Conservation (phyloP, 2,113 vertebrate species). For the Colinus virginianus region DNA sequence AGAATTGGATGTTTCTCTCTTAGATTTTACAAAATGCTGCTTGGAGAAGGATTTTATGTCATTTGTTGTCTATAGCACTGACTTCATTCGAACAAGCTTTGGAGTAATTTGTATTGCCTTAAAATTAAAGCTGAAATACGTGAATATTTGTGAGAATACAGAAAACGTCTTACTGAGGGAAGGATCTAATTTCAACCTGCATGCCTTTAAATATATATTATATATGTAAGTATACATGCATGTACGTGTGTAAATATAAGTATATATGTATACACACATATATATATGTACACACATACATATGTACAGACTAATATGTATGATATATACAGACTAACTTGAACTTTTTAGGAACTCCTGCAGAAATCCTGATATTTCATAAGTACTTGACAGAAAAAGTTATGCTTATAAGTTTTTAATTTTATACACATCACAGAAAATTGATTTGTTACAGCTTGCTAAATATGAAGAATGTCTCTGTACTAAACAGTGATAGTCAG, state of each 20-base stretch:
- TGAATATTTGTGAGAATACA: rapidly evolving
- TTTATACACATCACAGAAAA: not conserved
- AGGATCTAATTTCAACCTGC: not conserved
- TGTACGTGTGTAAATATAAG: no score
- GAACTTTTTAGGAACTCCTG: not conserved
- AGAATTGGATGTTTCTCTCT: not conserved
- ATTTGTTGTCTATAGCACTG: not conserved
- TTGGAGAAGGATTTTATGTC: not conserved
- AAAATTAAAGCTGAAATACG: not conserved
- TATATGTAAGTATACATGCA: no score
- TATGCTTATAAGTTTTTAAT: not conserved
- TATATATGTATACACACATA: no score
- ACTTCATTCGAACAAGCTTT: not conserved
- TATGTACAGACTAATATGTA: not conserved
- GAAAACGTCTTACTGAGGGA: not conserved
- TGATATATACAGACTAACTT: not conserved
- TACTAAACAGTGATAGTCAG: not conserved
- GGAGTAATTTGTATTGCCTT: not conserved
- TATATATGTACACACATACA: no score
- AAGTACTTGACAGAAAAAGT: not conserved
- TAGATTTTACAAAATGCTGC: rapidly evolving
- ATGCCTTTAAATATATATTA: not conserved
- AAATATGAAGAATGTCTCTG: not conserved
- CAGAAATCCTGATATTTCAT: not conserved
- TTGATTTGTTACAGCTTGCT: not conserved